Base-by-base conservation (phyloP, 1,140 invertebrate genomes). In the Heterodera carotae region DNA sequence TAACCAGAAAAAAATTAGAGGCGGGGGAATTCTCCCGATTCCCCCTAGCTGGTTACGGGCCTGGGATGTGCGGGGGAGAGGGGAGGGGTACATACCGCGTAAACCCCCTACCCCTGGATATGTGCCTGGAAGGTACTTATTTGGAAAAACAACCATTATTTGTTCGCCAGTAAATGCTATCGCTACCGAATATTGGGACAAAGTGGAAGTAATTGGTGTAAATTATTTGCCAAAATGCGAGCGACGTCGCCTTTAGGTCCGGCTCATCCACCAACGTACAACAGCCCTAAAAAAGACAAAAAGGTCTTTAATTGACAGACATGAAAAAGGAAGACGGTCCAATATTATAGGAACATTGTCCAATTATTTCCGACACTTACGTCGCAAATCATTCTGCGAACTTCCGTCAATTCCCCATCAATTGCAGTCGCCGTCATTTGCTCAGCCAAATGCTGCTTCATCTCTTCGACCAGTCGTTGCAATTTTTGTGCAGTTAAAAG, bases 181-280 rank as follows among this genome's bases (percentile, higher is more conserved):
- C n/a, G n/a, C 25, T 2, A 62, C 64, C 64, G 56, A 29, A 59
- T 59, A 25, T 22, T 60, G 29, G 27, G 22, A 31, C 6, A 74
- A 74, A 33, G 7, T 36, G 39, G 18, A 74, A 60, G 36, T 74
- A 74, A 60, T 74, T 74, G 27, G 36, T 29, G 64, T 74, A 74
- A 60, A 74, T 74, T 64, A 12, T 31, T 39, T 62, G 7, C 71
- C 71, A 74, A 34, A 74, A 74, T 5, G 15, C 7, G n/a, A 15
- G 71, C 22, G 71, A 10, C 31, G 59, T 64, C 33, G 25, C 15
- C 15, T 4, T 18, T 8, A 74, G 12, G 25, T 15, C 33, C 10
- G 71, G 71, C 25, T 64, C 71, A 74, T 74, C 56, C 59, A 34
- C 33, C 18, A 12, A 18, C 8, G 56, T 74, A 62, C 71, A 74